Base-by-base conservation (phyloP, 2,113 vertebrate genomes). In the Chlorocebus sabaeus region DNA sequence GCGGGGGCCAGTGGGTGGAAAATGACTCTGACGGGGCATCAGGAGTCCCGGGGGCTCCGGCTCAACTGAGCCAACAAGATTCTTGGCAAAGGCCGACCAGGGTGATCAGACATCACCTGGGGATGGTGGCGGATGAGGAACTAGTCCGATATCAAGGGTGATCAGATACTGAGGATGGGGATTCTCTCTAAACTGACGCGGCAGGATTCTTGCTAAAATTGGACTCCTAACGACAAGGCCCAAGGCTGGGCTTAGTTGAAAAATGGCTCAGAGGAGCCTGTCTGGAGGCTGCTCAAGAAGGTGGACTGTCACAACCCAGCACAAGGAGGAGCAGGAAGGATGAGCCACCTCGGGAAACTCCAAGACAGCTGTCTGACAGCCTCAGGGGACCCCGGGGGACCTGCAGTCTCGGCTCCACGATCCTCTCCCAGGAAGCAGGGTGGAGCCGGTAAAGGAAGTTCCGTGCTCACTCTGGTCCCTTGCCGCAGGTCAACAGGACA, bases 231-330 rank as follows among this genome's bases (percentile, higher is more conserved):
- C 5, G 30, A 78, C 59, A 16, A 79, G 50, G 23, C 32, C 20
- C 57, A 67, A 8, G 50, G 12, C 8, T 30, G 12, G 20, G 20
- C 43, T 27, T 11, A 12, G 25, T n/a, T n/a, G 35, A 35, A 61
- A 78, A 43, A 6, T 17, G 38, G 25, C 25, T 40, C 35, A 55
- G 23, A 72, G 57, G 17, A 86, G 70, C 59, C 72, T n/a, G 4
- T 32, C 64, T 45, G 17, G 8, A 17, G 72, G 13, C 10, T 43
- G 22, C 17, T 16, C 1, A 3, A 3, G n/a, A 3, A 3, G n/a
- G 25, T 8, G 17, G 30, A 8, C 72, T 3, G 30, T 27, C 25
- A 1, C 6, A 3, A 16, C 0, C 22, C 7, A 2, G 3, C 67
- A 35, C 4, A 22, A 20, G 38, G 57, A 35, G 9, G 2, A 9